A percentile compares a stretch with the other conserved stretches of the same genome.
These are phyloP conservation scores for Orientallactaga sibirica DNA, from an alignment of 2,797 vertebrate genomes.

Conservation along the genomic window DNA sequence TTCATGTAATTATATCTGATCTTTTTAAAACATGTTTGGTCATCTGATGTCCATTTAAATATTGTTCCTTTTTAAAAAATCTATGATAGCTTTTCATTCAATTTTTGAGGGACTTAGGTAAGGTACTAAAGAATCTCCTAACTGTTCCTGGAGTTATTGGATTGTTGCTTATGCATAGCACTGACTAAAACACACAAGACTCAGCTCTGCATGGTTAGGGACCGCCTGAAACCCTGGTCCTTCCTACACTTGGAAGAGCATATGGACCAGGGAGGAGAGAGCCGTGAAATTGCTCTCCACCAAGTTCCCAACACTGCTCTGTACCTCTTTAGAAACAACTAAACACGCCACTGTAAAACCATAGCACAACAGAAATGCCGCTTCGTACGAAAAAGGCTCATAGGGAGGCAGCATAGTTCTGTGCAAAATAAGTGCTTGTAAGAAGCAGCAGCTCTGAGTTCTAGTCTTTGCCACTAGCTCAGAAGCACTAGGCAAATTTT, in stretches of 20 bases:
- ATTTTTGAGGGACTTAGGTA: neutral
- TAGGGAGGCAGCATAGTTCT: neutral
- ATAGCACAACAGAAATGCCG: rapidly evolving
- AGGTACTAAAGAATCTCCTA: neutral
- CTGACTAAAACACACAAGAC: no score
- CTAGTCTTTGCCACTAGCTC: neutral
- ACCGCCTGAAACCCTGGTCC: neutral
- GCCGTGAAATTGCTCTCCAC: rapidly evolving
- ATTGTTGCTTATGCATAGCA: neutral
- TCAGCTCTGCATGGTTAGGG: neutral
- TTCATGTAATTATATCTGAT: neutral
- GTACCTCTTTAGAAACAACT: neutral
- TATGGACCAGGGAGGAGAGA: neutral
- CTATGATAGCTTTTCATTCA: no score
- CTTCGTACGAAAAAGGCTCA: neutral
- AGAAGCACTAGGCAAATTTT: neutral
- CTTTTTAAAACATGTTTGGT: neutral
- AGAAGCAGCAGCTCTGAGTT: neutral
- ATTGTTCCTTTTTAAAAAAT: no score
- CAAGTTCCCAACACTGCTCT: neutral
- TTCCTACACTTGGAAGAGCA: neutral
- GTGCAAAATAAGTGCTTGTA: rapidly evolving
- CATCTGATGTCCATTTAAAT: neutral
- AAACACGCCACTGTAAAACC: rapidly evolving
- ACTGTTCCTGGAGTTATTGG: neutral